Evolutionary conservation across 2,113 vertebrate species (phyloP).

Genomic region (Gopherus flavomarginatus): DNA sequence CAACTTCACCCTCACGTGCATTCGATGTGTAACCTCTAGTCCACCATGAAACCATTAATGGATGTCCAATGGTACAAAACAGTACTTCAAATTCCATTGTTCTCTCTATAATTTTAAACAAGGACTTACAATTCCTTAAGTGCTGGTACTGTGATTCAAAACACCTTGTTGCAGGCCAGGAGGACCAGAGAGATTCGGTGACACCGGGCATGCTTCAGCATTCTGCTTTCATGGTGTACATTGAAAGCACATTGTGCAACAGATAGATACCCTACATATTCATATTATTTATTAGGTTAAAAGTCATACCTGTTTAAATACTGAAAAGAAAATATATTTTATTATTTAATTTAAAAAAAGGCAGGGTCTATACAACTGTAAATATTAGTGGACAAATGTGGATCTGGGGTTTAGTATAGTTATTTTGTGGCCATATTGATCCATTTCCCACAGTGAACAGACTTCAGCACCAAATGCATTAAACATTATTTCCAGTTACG

Average conservation of each 20-base stretch:
- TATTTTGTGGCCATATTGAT: not conserved
- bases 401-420: not conserved
- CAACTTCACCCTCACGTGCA: not conserved
- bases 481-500: not conserved
- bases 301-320: not conserved
- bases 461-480: not conserved
- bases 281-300: not conserved
- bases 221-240: not conserved
- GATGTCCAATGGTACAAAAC: not conserved
- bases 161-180: not conserved
- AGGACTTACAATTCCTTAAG: not conserved
- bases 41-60: not conserved
- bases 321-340: not conserved
- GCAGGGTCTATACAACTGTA: not conserved
- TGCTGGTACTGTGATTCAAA: not conserved
- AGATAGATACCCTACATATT: not conserved
- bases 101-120: not conserved
- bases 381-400: not conserved
- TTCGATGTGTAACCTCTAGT: not conserved
- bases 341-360: not conserved
- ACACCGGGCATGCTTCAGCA: not conserved
- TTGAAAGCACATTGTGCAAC: not conserved
- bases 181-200: not conserved
- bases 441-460: not conserved
- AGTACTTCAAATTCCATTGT: not conserved